Percentiles rank a stretch among this genome's conserved stretches.
Conservation (phyloP, 2,888 invertebrate species). For the Chaitophorus viminalis region DNA sequence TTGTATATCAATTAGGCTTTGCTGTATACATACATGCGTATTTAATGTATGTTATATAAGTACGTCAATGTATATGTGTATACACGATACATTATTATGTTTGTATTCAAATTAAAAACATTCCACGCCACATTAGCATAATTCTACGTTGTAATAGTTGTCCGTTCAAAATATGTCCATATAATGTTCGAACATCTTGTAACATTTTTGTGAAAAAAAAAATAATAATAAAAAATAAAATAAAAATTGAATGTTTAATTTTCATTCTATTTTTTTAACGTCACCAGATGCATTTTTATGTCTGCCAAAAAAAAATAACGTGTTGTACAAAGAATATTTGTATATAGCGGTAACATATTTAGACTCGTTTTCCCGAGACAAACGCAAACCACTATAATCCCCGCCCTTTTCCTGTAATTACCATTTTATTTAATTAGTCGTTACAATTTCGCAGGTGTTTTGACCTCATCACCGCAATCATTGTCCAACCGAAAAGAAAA, state of each 20-base stretch:
- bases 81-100: constrained; percentile 1
- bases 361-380: constrained; percentile 29
- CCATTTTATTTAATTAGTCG: constrained; percentile 49
- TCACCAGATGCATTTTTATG: constrained; percentile 22
- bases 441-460: constrained; percentile 42
- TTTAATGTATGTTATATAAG: too few relatives aligned
- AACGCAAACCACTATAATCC: constrained; percentile 27
- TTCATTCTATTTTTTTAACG: neutral
- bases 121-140: constrained; percentile 35
- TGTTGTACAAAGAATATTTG: constrained; percentile 29
- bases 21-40: too few relatives aligned
- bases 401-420: constrained; percentile 56
- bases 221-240: neutral
- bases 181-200: neutral
- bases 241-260: constrained; percentile 5
- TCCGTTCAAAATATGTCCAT: constrained; percentile 14
- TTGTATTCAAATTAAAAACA: constrained; percentile 46
- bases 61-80: too few relatives aligned
- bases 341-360: neutral
- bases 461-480: constrained; percentile 11
- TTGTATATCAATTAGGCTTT: constrained; percentile 36
- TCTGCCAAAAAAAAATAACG: constrained; percentile 23
- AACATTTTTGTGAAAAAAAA: neutral
- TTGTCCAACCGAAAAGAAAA: neutral
- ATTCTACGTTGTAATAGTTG: constrained; percentile 15